Base-by-base conservation (phyloP, 2,797 vertebrate genomes). In the Pelochelys cantorii region DNA sequence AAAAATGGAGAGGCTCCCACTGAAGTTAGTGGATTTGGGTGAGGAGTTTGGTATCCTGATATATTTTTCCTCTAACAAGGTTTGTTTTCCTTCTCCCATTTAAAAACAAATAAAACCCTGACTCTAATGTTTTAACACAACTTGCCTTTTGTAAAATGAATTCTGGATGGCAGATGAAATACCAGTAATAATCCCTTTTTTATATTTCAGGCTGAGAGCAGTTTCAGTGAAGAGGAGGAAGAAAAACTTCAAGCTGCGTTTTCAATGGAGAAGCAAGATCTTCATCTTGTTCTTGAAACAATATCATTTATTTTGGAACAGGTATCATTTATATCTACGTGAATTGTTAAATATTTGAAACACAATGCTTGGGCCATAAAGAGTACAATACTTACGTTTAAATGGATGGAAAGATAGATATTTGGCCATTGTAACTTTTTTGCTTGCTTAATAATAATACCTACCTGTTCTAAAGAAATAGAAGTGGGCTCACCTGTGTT, bases 211-310 rank as follows among this genome's bases (percentile, higher is more conserved):
- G 97, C 97, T 52, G 99, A 99, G 95, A 98, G 98, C 60, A 98
- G 98, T n/a, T 99, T 99, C 97, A 99, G 98, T 93, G 98, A 99
- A 94, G 99, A 99, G 62, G 99, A 99, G 88, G 99, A 99, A 95
- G 98, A 99, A 97, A 99, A 99, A 92, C 98, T 99, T 90, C 98
- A 99, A 88, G 92, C 94, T 55, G 99, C 99, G 27, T 98, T 99
- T 90, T 98, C 98, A 1, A 60, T 99, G 97, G 99, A 99, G 88
- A 99, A 99, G 95, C 98, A 98, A 81, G 98, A 98, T 91, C 99
- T 99, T 81, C 98, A 97, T 91, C 97, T 99, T 22, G 97, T 99
- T 89, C 98, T 99, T 96, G 99, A 99, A 97, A 99, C 98, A 0
- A 94, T 99, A 84, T 98, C 99, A 8, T 99, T 99, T 87, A 98